Evolutionary conservation across 2,888 invertebrate species (phyloP), one percentile per base, ranked within the genome.

Genomic region (Lydus trimaculatus): DNA sequence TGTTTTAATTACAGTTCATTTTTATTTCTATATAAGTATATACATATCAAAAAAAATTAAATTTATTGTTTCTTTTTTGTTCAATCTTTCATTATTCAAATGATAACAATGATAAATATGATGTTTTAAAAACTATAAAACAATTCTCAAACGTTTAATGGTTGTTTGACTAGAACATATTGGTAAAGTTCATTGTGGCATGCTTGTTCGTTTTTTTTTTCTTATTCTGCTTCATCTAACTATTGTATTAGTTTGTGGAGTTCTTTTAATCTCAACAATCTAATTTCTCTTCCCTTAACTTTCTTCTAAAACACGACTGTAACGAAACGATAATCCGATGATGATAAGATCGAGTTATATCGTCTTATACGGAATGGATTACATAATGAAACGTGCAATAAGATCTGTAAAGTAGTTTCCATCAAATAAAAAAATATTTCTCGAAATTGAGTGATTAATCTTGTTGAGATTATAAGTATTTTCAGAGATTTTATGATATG

Each of bases 31-130:
- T 56, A 28, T 60, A 63, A 39, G 33, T 69, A 69, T 69, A 25
- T 69, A 69, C 69, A 69, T 69, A 69, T 69, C 61, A 69, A 69
- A 69, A 68, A 69, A 69, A 65, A 13, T 58, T 65, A 63, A 65
- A 63, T 60, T 65, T 52, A 58, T 69, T 36, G 5, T 2, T 2
- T 13, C 5, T 48, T 48, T 48, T 20, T 20, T 20, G 17, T 9
- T 48, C 48, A n/a, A n/a, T n/a, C n/a, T n/a, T n/a, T 43, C 7
- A 48, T 20, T 31, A 23, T 59, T 69, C 23, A 67, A 64, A 61
- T 67, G 20, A 67, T 67, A 67, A 67, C 67, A 61, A 59, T 66
- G 31, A 56, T 56, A 23, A 23, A 52, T 65, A 63, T 56, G 65
- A 65, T 63, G 28, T 58, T n/a, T n/a, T 62, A 43, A n/a, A 43